phyloP scores from a whole-genome alignment of 2,113 vertebrate species.

The Pterocles orientalis region DNA sequence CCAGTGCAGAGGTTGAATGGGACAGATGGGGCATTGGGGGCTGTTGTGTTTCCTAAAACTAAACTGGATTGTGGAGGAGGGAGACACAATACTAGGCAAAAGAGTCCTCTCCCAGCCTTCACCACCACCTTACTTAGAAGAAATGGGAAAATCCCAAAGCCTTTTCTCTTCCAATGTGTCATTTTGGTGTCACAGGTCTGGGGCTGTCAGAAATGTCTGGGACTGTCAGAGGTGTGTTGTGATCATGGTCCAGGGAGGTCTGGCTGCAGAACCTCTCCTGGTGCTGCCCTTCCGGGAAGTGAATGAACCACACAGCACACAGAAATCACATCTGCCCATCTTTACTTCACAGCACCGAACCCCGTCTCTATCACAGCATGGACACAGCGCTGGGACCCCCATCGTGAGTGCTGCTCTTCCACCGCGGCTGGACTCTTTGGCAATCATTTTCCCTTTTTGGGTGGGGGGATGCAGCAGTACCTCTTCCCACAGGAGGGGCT shows the following conservation, averaged over 20 bases:
- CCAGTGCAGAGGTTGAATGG: not conserved
- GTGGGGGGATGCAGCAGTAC: conserved; percentile 42
- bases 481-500: not conserved
- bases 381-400: accelerated
- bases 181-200: not conserved
- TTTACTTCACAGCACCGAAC: not conserved
- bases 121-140: not conserved
- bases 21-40: no score
- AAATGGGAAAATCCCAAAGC: not conserved
- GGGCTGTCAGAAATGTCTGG: not conserved
- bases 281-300: accelerated
- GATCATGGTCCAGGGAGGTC: accelerated
- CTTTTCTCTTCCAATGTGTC: not conserved
- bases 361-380: accelerated
- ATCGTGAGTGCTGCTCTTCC: accelerated
- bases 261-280: not conserved
- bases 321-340: not conserved
- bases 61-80: not conserved
- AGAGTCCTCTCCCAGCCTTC: not conserved
- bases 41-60: not conserved
- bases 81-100: not conserved
- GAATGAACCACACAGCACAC: not conserved
- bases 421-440: accelerated
- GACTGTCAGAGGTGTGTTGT: accelerated
- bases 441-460: conserved; percentile 25